Base-by-base conservation (phyloP, 2,113 vertebrate species). In the Ammospiza caudacuta region DNA sequence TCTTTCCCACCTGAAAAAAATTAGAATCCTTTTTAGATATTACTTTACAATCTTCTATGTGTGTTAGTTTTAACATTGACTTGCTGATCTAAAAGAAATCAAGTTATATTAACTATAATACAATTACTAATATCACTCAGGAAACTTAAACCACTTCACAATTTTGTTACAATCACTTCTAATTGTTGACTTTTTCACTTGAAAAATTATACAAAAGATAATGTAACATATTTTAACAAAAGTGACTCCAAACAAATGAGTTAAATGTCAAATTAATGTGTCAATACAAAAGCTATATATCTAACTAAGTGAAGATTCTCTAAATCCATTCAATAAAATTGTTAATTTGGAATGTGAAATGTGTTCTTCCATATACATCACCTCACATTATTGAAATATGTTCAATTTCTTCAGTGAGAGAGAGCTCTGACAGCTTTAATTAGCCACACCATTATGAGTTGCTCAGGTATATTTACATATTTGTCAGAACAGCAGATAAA, bases 1-100 rank as follows among this genome's bases (percentile, higher is more conserved):
- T 78, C 54, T 68, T 93, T 92, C 66, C 37, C 62, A 93, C 20
- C 54, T 57, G 64, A 78, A 95, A 91, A 83, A 88, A 84, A 90
- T 28, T 19, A 90, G 15, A 88, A 73, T 39, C 13, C 29, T 68
- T 82, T 92, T 87, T 41, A 89, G 62, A 15, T 72, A 79, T 29
- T 83, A 90, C 29, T 87, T 67, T n/a, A 68, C 39, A 31, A 9
- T 75, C n/a, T 84, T 75, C 28, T 35, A 59, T 16, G 37, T 0
- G 1, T 23, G 46, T 14, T 78, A 90, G 18, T 52, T 91, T 84
- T 52, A 79, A 68, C 43, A 72, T 13, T 20, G 20, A 81, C 14
- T 75, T 84, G 49, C 13, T 84, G 47, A 84, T 78, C 27, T 89
- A 59, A 64, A 87, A 70, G n/a, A 82, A 74, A 89, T 35, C 13